Conservation (phyloP, 2,113 vertebrate genomes). For the Charina bottae region DNA sequence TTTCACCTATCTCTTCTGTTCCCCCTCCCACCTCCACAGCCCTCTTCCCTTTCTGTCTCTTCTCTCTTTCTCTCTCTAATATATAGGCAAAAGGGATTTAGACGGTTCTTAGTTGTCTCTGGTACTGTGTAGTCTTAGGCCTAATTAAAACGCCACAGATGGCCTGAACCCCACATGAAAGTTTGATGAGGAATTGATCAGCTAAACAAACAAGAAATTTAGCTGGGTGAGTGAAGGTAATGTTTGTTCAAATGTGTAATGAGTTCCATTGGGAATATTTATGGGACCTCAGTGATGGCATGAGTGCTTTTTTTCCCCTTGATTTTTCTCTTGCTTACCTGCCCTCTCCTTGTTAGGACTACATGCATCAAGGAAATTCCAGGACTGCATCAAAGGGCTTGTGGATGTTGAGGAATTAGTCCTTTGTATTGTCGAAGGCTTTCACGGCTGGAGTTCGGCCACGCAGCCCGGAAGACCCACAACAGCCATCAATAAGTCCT, state of each 20-base stretch:
- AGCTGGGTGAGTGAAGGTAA: constrained; percentile 78
- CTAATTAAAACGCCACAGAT: constrained; percentile 86
- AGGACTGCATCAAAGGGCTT: constrained; percentile 14
- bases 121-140: constrained; percentile 77
- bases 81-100: constrained; percentile 57
- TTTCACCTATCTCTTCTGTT: neutral
- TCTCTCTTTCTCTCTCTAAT: constrained; percentile 32
- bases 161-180: constrained; percentile 75
- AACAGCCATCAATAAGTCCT: neutral
- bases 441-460: too few species aligned
- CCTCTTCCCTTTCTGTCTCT: neutral
- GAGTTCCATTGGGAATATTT: constrained; percentile 78
- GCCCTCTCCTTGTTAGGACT: constrained; percentile 34
- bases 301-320: constrained; percentile 65
- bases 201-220: constrained; percentile 82
- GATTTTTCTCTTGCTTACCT: constrained; percentile 57
- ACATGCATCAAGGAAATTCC: constrained; percentile 23
- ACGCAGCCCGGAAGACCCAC: too few species aligned
- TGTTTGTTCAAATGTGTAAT: constrained; percentile 83
- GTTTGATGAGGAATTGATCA: constrained; percentile 84
- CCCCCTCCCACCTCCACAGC: constrained; percentile 38
- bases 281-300: constrained; percentile 72
- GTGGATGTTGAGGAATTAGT: constrained; percentile 6
- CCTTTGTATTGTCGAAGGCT: too few species aligned
- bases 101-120: constrained; percentile 69